phyloP scores from a whole-genome alignment of 2,888 invertebrate genomes.

The Andrena haemorrhoa region DNA sequence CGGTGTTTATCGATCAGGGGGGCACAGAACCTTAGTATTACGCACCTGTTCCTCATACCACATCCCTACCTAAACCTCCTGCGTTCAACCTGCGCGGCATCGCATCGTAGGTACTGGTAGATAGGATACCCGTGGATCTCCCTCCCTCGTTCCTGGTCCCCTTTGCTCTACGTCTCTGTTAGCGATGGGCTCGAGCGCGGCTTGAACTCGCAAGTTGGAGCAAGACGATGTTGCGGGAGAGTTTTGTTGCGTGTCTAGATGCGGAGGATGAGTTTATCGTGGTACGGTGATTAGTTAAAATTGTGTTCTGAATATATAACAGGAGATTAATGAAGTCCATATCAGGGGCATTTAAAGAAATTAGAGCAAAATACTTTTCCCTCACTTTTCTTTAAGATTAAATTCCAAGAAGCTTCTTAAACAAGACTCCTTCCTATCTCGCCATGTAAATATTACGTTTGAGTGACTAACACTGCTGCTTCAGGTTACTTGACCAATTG shows the following conservation, averaged over 20 bases:
- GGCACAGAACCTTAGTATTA: constrained; percentile 67
- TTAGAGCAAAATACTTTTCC: no score
- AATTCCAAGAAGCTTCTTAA: background rate
- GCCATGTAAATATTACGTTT: background rate
- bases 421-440: background rate
- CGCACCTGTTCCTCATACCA: constrained; percentile 80
- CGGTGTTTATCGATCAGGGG: constrained; percentile 57
- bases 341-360: no score
- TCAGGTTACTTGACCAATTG: background rate
- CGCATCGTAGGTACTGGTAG: constrained; percentile 78
- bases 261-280: background rate
- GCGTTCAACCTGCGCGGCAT: constrained; percentile 82
- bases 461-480: background rate
- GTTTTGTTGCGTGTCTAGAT: background rate
- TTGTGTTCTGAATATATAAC: no score
- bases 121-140: constrained; percentile 74
- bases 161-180: constrained; percentile 85
- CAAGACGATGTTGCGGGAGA: background rate
- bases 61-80: constrained; percentile 79
- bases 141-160: constrained; percentile 83
- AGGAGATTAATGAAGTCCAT: no score
- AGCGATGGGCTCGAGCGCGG: constrained; percentile 46
- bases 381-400: no score
- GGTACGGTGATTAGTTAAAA: background rate
- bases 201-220: background rate